Base-by-base conservation (phyloP, 2,113 vertebrate species). In the Stigmatopora nigra region DNA sequence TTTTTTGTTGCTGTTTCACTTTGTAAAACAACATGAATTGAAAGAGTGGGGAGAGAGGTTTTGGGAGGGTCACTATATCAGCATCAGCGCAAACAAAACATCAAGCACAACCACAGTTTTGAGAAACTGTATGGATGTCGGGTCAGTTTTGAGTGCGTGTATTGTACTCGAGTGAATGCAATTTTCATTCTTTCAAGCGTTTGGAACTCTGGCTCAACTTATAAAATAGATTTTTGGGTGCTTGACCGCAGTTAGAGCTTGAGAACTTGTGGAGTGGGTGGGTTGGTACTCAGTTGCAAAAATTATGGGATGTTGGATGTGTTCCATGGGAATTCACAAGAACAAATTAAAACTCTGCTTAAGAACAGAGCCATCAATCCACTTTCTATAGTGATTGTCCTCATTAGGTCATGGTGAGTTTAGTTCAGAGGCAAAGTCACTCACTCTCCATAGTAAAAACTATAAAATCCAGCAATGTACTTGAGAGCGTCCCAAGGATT, bases 1-100 rank as follows among this genome's bases (percentile, higher is more conserved):
- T 74, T 88, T 87, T 84, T 85, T 85, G 82, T 88, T 87, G 83
- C 69, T 86, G 86, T 88, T 89, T 81, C 80, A 84, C 81, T 88
- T 81, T 86, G 78, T 88, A 73, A 86, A 85, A 85, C 73, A 64
- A 79, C 80, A 82, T 85, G 84, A 89, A 87, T 83, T 76, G 67
- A 78, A 56, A 57, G 72, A 79, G 67, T 57, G 71, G 58, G 48
- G 69, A 70, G 72, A 68, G n/a, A 45, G 38, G 59, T 61, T 44
- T 22, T n/a, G 19, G 41, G 17, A 73, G 76, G 64, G 75, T 69
- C 71, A 68, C 77, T 76, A 83, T 82, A n/a, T n/a, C 82, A 79
- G 67, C 78, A 58, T 65, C 71, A 69, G 73, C 69, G 82, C 73
- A 84, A 86, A 80, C 82, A 79, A 84, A 86, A 81, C 81, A 87